A percentile compares a stretch with the other conserved stretches of the same genome.
Conservation (phyloP, 2,797 vertebrate species). For the Catamblyrhynchus diadema region DNA sequence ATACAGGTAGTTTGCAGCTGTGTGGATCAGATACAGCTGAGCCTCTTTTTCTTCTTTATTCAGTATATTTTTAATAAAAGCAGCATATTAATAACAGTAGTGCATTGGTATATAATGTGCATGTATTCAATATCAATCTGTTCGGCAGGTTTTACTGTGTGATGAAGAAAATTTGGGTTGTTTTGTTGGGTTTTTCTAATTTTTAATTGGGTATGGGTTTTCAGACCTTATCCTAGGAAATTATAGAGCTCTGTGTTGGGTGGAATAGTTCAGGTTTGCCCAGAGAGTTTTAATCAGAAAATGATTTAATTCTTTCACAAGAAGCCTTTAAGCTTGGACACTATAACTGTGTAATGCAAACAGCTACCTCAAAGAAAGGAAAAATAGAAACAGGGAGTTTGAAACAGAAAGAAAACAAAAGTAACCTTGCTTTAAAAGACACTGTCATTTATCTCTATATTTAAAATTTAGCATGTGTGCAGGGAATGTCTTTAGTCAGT, state of each 20-base stretch:
- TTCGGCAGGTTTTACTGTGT: background rate
- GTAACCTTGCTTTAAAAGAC: slow-evolving; percentile 6
- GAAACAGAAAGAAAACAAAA: background rate
- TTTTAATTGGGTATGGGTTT: background rate
- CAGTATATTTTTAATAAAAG: background rate
- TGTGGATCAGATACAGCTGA: background rate
- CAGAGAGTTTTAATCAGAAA: background rate
- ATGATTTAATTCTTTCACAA: background rate
- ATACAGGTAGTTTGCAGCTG: background rate
- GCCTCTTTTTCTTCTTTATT: background rate
- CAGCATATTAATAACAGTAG: background rate
- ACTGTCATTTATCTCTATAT: background rate
- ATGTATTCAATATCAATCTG: background rate
- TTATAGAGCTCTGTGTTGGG: background rate
- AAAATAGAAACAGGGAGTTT: background rate
- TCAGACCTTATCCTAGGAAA: background rate
- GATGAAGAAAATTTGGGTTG: background rate
- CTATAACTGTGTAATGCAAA: background rate
- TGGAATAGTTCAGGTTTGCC: background rate
- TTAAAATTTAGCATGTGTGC: background rate
- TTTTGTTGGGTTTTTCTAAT: background rate
- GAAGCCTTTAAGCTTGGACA: background rate
- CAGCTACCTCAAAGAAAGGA: background rate
- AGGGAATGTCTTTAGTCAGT: background rate
- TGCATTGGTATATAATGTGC: background rate